Base-by-base conservation (phyloP, 2,888 invertebrate genomes). In the Nomada fabriciana region DNA sequence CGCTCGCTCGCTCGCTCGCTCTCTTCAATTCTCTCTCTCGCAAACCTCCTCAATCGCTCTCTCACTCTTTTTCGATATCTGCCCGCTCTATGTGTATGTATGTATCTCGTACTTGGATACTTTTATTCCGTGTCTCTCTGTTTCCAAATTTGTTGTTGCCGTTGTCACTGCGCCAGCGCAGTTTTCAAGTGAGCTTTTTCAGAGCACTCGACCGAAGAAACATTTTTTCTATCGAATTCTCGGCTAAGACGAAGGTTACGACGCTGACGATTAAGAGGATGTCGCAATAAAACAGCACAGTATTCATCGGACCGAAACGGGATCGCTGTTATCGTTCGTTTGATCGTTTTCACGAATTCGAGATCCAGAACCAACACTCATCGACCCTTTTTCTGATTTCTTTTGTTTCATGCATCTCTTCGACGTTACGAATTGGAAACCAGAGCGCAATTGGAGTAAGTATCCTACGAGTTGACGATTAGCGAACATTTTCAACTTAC, bases 391-490 rank as follows among this genome's bases (percentile, higher is more conserved):
- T 82, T 81, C 91, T 84, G 83, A 88, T 89, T 93, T 91, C 91
- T 90, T 93, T 94, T 94, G 94, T 95, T 95, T 88, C 95, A 95
- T 95, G 95, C 95, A 89, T 92, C 87, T 87, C 90, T 90, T 84
- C 84, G 87, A 84, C 84, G 83, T 87, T 83, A 86, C 86, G 76
- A 47, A 85, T 84, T 87, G 89, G 88, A 84, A 85, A 76, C 76
- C 93, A 94, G 94, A 92, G 94, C 94, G 86, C 94, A 94, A 89
- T 92, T 94, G 90, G 94, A 94, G 94, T 94, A 91, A 94, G 94
- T 94, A 94, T 89, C 65, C 29, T 50, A 76, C 57, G 81, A 72
- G 70, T 57, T 80, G 74, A 71, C 23, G 53, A 59, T 61, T 65
- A 81, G 55, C 67, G 42, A 84, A 64, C 53, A 55, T 57, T 80